Evolutionary conservation across 37 sponge, comb jelly and placozoan species (phyloP), one percentile per base, ranked within the genome.

Genomic region (Aplysina aerophoba): DNA sequence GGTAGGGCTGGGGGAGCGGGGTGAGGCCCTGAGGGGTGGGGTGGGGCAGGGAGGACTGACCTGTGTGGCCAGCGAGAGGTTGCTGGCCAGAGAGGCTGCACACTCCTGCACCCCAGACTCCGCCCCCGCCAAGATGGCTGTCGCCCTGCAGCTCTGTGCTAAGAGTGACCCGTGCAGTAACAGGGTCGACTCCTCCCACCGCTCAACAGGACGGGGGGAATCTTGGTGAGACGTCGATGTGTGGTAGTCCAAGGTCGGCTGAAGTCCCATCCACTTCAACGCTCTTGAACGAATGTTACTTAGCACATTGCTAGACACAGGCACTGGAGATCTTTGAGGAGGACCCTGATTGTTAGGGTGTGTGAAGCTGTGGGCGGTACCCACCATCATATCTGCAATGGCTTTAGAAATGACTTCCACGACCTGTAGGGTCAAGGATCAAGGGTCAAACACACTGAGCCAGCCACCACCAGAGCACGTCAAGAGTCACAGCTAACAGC

Each of bases 331-430:
- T 8, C 50, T 0, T 4, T 2, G 78, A 44, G 78, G 44, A 53
- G n/a, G 14, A 75, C 54, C 54, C 54, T 40, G n/a, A 0, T 50
- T 36, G 53, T 75, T 75, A 40, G n/a, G 3, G 50, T 44, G 6
- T 11, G 50, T 44, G 50, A 8, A 6, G 1, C 14, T 53, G 25
- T 50, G 54, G 44, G 78, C 78, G 21, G 78, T 63, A 81, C 86
- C 86, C 36, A 39, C 60, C 85, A 83, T 88, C 79, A 88, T 86
- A 36, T 86, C 85, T 57, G 56, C 22, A 35, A 88, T 88, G 35
- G 79, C 89, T 37, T 83, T 27, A 14, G 89, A 88, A 19, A 88
- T 86, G 1, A 78, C 25, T 13, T 86, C 85, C 24, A 88, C 89
- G 8, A 84, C 89, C 89, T 88, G 44, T 20, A 22, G 20, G 50